Percentiles rank a stretch among this genome's conserved stretches.
Evolutionary conservation across 2,888 invertebrate genomes (phyloP).

Genomic region (Nomada fucata): DNA sequence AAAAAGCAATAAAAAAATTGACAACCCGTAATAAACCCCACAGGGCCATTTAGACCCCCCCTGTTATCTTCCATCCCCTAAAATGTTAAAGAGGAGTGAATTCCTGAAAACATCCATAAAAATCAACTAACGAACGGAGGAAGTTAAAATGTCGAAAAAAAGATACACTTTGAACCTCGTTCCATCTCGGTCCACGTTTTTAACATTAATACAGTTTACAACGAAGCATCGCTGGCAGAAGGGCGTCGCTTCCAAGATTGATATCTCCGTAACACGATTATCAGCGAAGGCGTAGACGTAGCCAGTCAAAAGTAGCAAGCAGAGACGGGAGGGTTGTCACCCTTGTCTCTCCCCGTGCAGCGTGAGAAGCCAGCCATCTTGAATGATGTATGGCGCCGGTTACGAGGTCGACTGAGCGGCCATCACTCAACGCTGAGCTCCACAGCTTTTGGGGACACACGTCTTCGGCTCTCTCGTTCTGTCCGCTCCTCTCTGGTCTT

Average conservation of each 20-base stretch:
- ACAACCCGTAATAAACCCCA: conserved; percentile 7
- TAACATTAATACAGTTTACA: conserved; percentile 64
- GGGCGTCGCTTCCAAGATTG: conserved; percentile 69
- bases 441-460: conserved; percentile 76
- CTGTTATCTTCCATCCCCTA: not conserved
- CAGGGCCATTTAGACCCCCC: not conserved
- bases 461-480: conserved; percentile 71
- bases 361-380: conserved; percentile 84
- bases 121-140: not conserved
- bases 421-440: conserved; percentile 85
- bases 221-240: conserved; percentile 18
- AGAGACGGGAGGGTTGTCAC: conserved; percentile 80
- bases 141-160: not conserved
- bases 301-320: conserved; percentile 78
- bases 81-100: not conserved
- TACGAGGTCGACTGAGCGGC: conserved; percentile 86
- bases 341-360: conserved; percentile 79
- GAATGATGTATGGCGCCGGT: conserved; percentile 87
- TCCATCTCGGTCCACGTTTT: conserved; percentile 37
- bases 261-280: conserved; percentile 77
- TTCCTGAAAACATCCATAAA: not conserved
- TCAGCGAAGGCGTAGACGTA: conserved; percentile 78
- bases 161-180: not conserved
- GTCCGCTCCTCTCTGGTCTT: conserved; percentile 62
- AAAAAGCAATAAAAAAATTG: conserved; percentile 6